Base-by-base conservation (phyloP, 2,113 vertebrate genomes). In the Nothoprocta pentlandii region DNA sequence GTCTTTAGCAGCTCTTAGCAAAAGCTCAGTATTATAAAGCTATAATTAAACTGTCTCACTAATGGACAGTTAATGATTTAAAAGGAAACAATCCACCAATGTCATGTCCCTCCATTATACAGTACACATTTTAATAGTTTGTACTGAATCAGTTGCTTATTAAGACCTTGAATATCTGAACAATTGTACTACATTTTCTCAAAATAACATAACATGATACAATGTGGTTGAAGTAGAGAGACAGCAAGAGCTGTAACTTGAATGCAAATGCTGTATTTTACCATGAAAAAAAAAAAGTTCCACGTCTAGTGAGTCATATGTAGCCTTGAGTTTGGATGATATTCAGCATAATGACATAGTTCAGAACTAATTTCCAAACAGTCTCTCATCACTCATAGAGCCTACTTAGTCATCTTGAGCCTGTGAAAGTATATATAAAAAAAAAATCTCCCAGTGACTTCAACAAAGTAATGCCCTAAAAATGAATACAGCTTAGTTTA, bases 31-130 rank as follows among this genome's bases (percentile, higher is more conserved):
- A 39, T 94, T 93, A 89, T 74, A 94, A 94, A 78, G 78, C 47
- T 90, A 89, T 95, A 96, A 94, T 97, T 96, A 95, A 96, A 92
- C 71, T 78, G 80, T 82, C 84, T 94, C 36, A 17, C 56, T 95
- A 96, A 93, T 94, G 87, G 93, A 94, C 68, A 94, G 84, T 91
- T 95, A 90, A 88, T 87, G 85, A 94, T 95, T 94, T 93, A 92
- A 95, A 94, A 96, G 85, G 75, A 91, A 96, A 89, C 61, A 94
- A 94, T 94, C 80, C 75, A 83, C 74, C 56, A 95, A 23, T 92
- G 94, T 93, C 80, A 74, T 70, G 71, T 94, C 68, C 78, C 86
- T 88, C 42, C 61, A 73, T 94, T 94, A 85, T 78, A 85, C 71
- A 90, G 54, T 77, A 91, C 44, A 74, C 12, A 74, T 85, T 66